phyloP scores from a whole-genome alignment of 2,113 vertebrate species.

The Dromas ardeola region DNA sequence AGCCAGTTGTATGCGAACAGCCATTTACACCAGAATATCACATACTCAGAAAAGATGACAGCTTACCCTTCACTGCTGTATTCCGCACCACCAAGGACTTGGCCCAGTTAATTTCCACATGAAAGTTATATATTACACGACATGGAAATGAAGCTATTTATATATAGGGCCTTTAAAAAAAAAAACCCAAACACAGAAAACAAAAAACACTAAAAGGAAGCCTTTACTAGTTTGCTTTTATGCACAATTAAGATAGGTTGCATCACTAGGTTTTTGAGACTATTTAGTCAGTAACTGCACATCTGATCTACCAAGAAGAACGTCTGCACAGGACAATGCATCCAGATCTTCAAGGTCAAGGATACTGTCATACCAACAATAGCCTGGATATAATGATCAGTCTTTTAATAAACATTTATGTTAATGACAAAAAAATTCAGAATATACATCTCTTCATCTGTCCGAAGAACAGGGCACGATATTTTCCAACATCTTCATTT shows the following conservation, averaged over 20 bases:
- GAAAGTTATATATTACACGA: background rate
- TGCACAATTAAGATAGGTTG: background rate
- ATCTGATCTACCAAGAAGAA: background rate
- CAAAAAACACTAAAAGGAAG: background rate
- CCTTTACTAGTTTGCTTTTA: background rate
- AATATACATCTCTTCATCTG: background rate
- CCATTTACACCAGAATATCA: background rate
- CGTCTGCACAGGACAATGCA: background rate
- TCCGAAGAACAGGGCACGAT: background rate
- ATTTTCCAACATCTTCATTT: background rate
- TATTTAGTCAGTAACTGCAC: background rate
- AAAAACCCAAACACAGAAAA: background rate
- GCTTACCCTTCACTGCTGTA: background rate
- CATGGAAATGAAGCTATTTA: background rate
- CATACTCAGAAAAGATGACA: background rate
- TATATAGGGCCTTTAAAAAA: background rate
- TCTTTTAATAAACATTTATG: background rate
- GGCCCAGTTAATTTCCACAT: background rate
- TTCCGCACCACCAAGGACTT: background rate
- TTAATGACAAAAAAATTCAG: background rate
- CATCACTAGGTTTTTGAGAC: no score
- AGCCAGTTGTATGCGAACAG: background rate
- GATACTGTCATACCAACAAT: background rate
- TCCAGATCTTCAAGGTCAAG: background rate
- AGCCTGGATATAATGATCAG: background rate